These are phyloP conservation scores for Pseudoips prasinana DNA, from an alignment of 2,888 invertebrate genomes.

Conservation along the genomic window DNA sequence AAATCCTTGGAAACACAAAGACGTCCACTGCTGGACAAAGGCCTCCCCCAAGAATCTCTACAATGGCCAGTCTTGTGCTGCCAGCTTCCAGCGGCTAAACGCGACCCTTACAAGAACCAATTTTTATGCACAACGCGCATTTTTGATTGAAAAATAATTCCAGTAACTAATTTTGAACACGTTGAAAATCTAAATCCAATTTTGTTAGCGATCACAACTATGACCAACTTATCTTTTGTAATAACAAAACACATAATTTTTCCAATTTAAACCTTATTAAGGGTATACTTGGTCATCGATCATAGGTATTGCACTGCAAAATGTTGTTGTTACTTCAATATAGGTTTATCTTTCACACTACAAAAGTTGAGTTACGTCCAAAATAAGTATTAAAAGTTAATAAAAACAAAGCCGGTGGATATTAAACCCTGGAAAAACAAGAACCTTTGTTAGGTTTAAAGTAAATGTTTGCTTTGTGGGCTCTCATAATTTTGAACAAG, in stretches of 20 bases:
- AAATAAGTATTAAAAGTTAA: conserved; percentile 27
- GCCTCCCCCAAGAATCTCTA: no score
- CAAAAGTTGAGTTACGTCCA: conserved; percentile 19
- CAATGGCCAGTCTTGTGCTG: no score
- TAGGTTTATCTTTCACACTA: conserved; percentile 25
- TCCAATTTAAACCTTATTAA: no score
- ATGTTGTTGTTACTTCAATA: no score
- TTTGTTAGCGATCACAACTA: conserved; percentile 12
- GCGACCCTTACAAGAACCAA: conserved; percentile 12
- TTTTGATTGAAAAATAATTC: conserved; percentile 33
- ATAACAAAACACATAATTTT: no score
- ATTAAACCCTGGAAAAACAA: conserved; percentile 5
- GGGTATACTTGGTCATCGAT: no score
- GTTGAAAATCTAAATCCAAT: conserved; percentile 26
- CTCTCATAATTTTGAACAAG: no score
- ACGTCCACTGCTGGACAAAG: no score
- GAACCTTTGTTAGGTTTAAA: neutral
- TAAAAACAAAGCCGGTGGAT: conserved; percentile 11
- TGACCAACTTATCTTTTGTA: no score
- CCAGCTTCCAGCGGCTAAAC: no score
- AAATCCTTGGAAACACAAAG: no score
- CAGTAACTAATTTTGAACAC: conserved; percentile 25
- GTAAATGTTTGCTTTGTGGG: conserved; percentile 1
- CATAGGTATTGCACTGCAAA: no score
- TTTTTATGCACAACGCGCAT: conserved; percentile 4